Percentiles rank a stretch among this genome's conserved stretches.
Evolutionary conservation across 2,888 invertebrate species (phyloP).

Genomic region (Cremastinae sp.): DNA sequence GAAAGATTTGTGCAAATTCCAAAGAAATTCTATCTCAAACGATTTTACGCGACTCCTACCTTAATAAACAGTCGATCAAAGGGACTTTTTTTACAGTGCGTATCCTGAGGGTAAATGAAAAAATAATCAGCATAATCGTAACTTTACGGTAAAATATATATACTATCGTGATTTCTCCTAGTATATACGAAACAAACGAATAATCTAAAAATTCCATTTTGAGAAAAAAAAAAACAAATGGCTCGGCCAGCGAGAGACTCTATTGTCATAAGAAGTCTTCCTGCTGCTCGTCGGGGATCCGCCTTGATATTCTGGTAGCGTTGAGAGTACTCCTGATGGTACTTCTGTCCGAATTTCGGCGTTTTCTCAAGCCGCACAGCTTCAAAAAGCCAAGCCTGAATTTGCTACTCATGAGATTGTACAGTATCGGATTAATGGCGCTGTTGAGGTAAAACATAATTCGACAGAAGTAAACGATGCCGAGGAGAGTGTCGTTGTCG

Average conservation of each 20-base stretch:
- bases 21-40: no score
- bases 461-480: conserved; percentile 90
- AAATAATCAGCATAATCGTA: no score
- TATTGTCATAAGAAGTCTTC: conserved; percentile 74
- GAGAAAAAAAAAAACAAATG: no score
- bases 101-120: no score
- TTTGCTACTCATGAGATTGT: conserved; percentile 95
- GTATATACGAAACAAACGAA: no score
- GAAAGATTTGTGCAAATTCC: no score
- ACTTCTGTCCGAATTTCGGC: conserved; percentile 77
- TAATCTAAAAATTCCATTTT: no score
- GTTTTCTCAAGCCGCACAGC: conserved; percentile 84
- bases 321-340: conserved; percentile 82
- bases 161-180: no score
- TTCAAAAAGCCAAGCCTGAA: conserved; percentile 90
- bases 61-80: no score
- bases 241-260: not conserved
- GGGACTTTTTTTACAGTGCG: no score
- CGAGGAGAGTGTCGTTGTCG: conserved; percentile 90
- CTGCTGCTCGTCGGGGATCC: conserved; percentile 71
- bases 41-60: no score
- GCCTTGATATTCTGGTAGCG: conserved; percentile 66
- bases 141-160: no score
- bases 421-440: conserved; percentile 94
- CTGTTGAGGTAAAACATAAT: conserved; percentile 95